Conservation (phyloP, 2,113 vertebrate genomes). For the Coryphaenoides rupestris region DNA sequence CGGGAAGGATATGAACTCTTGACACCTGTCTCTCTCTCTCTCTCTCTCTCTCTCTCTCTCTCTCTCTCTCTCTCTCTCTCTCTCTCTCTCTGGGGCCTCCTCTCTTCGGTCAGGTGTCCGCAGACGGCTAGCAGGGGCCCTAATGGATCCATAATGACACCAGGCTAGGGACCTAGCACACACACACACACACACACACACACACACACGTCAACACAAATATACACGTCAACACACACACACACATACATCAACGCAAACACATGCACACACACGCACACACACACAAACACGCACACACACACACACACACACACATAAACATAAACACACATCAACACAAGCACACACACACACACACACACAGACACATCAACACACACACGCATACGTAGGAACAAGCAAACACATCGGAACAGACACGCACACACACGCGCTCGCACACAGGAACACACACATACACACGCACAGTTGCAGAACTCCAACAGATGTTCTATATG, state of each 20-base stretch:
- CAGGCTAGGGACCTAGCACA: not conserved
- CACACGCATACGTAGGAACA: too few relatives aligned
- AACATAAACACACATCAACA: not conserved
- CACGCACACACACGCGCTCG: too few relatives aligned
- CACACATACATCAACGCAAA: not conserved
- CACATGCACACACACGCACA: not conserved
- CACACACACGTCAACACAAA: not conserved
- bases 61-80: conserved; percentile 13
- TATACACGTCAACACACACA: not conserved
- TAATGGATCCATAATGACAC: not conserved
- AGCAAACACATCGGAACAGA: too few relatives aligned
- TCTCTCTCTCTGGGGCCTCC: not conserved
- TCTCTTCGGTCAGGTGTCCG: not conserved
- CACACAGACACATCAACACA: too few relatives aligned
- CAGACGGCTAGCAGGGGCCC: not conserved
- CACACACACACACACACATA: not conserved
- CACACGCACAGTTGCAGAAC: too few relatives aligned
- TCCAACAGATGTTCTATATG: too few relatives aligned
- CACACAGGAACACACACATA: too few relatives aligned
- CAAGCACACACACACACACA: not conserved
- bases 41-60: too few relatives aligned
- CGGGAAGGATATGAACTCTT: too few relatives aligned
- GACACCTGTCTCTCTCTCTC: too few relatives aligned
- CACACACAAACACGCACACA: not conserved
- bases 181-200: not conserved